A percentile compares a stretch with the other conserved stretches of the same genome.
These are phyloP conservation scores for Tenthredo mesomela DNA, from an alignment of 2,888 invertebrate genomes.

Conservation along the genomic window DNA sequence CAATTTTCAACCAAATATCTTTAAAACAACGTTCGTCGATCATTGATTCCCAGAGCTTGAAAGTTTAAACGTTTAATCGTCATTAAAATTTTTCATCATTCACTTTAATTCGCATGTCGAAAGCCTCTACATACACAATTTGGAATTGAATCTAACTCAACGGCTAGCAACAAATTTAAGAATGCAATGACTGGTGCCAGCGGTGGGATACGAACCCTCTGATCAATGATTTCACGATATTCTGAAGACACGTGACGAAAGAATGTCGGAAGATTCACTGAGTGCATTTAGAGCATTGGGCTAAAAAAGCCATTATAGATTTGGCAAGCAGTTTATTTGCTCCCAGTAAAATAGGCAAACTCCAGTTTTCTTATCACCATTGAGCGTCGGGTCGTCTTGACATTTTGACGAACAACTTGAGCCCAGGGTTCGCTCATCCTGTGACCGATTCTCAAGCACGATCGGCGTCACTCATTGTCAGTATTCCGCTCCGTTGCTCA, in stretches of 20 bases:
- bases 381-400: background rate
- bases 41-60: background rate
- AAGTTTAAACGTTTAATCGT: background rate
- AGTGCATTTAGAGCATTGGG: background rate
- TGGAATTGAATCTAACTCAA: too few relatives aligned
- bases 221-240: background rate
- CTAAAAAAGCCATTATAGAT: background rate
- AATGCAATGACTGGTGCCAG: constrained; percentile 7
- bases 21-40: background rate
- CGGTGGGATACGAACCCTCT: background rate
- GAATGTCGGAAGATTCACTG: background rate
- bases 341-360: background rate
- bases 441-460: constrained; percentile 15
- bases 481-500: constrained; percentile 16
- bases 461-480: constrained; percentile 20
- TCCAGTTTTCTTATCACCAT: constrained; percentile 8
- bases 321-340: background rate
- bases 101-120: background rate
- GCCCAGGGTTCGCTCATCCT: constrained; percentile 14
- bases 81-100: background rate
- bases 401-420: constrained; percentile 41
- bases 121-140: background rate
- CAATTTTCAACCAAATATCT: background rate
- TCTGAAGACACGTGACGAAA: background rate
- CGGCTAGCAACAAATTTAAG: background rate